phyloP scores from a whole-genome alignment of 2,797 vertebrate species.

The Peromyscus nudipes region DNA sequence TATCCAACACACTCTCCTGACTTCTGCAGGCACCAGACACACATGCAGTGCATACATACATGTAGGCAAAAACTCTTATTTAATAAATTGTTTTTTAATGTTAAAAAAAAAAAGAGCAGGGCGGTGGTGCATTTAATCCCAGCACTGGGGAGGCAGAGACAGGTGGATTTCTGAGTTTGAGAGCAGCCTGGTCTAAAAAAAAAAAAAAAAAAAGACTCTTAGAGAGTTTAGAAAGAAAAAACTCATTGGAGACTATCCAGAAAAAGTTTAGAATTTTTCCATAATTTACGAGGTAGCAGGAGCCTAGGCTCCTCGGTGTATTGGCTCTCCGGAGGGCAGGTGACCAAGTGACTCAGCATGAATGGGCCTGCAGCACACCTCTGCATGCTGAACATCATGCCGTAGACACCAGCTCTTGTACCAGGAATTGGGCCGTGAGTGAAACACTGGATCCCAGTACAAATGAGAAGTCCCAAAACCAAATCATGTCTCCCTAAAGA shows the following conservation, averaged over 20 bases:
- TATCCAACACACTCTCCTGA: not conserved
- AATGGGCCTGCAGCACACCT: accelerated
- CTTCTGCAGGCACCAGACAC: not conserved
- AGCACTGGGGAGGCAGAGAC: not conserved
- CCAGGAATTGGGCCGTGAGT: accelerated
- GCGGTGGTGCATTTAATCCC: no score
- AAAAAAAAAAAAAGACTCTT: not conserved
- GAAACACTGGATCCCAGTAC: no score
- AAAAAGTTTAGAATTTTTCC: not conserved
- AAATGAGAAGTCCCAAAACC: not conserved
- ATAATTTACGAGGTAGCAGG: not conserved
- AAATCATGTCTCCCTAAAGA: not conserved
- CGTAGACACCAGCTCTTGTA: not conserved
- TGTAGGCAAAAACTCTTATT: not conserved
- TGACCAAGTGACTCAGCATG: no score
- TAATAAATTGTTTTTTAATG: not conserved
- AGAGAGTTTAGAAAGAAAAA: slow-evolving; percentile 9
- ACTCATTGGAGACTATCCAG: not conserved
- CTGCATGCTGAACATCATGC: accelerated
- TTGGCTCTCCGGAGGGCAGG: not conserved
- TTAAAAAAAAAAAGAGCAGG: not conserved
- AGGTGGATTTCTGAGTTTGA: not conserved
- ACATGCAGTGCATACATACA: not conserved
- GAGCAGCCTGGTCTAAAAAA: not conserved
- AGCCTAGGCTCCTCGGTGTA: not conserved